A percentile compares a stretch with the other conserved stretches of the same genome.
Conservation (phyloP, 1,140 invertebrate genomes). For the Thaumatotibia leucotreta region DNA sequence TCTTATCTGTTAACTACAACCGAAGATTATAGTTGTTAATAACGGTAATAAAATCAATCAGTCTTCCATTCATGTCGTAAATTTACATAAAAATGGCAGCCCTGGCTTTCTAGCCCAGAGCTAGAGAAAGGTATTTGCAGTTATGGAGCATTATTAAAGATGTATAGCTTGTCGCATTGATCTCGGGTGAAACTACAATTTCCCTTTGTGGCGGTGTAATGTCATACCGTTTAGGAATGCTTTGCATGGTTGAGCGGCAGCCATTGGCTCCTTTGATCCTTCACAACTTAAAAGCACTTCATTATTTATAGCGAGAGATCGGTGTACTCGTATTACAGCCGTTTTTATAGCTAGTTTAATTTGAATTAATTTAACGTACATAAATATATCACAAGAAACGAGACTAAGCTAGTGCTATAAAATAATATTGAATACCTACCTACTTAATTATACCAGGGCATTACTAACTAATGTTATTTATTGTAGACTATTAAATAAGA, state of each 20-base stretch:
- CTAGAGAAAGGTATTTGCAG: slow-evolving; percentile 25
- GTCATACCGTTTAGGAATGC: neutral
- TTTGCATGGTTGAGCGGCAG: neutral
- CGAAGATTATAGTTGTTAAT: neutral
- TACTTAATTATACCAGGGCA: neutral
- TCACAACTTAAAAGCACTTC: neutral
- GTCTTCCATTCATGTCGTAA: neutral
- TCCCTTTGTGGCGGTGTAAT: slow-evolving; percentile 2
- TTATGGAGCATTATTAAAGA: slow-evolving; percentile 25
- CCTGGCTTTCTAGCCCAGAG: slow-evolving; percentile 28
- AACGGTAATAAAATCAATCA: slow-evolving; percentile 7
- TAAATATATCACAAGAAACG: neutral
- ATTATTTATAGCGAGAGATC: neutral
- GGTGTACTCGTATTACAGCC: neutral
- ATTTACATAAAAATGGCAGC: slow-evolving; percentile 12
- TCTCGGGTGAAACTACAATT: slow-evolving; percentile 10
- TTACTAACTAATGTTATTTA: neutral
- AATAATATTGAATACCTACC: neutral
- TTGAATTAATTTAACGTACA: neutral
- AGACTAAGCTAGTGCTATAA: neutral
- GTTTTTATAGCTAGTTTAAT: neutral
- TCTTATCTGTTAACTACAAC: neutral
- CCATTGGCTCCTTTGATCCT: neutral
- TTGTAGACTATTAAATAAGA: neutral
- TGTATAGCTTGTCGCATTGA: slow-evolving; percentile 10